Evolutionary conservation across 2,113 vertebrate genomes (phyloP), one percentile per base, ranked within the genome.

Genomic region (Morone chrysops): DNA sequence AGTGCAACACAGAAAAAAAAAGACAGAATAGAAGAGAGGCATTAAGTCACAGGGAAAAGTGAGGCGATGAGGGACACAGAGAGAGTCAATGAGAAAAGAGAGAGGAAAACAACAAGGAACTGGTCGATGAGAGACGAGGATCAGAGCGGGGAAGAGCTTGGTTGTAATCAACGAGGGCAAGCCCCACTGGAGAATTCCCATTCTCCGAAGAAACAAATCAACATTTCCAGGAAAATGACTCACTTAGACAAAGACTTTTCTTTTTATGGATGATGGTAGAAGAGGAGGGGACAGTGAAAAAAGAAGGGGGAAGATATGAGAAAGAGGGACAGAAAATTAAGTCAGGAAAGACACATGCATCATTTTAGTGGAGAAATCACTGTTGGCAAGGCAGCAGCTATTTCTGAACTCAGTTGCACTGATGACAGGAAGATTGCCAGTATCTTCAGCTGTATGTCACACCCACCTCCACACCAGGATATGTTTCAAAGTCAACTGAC

Each of bases 141-240:
- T 81, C 40, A 48, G 74, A 83, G 82, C 16, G 9, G 61, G 61
- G 72, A 76, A 75, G 57, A 90, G 70, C 79, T 90, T 75, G 80
- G 69, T 74, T 51, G 85, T 90, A 87, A 90, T 90, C 89, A 83
- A 81, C 63, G 10, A 73, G 87, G 78, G 70, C 84, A 78, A 73
- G 80, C 59, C 85, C 80, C 81, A 40, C 20, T 10, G 80, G 86
- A 92, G 75, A 82, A 85, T 25, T 70, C 43, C 45, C 61, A 16
- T 10, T 74, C 74, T 73, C 57, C 83, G 56, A 77, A 72, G 72
- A 65, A 83, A 87, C 41, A 48, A 61, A 80, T 80, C 83, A 84
- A 70, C 36, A 36, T 82, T 90, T 91, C 71, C 82, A 82, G 79
- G 81, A 90, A 89, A 90, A 81, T 54, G 40, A 80, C 70, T 84